Percentiles rank a stretch among this genome's conserved stretches.
Evolutionary conservation across 1,140 invertebrate genomes (phyloP).

Genomic region (Pseudomyrmex flavicornis): DNA sequence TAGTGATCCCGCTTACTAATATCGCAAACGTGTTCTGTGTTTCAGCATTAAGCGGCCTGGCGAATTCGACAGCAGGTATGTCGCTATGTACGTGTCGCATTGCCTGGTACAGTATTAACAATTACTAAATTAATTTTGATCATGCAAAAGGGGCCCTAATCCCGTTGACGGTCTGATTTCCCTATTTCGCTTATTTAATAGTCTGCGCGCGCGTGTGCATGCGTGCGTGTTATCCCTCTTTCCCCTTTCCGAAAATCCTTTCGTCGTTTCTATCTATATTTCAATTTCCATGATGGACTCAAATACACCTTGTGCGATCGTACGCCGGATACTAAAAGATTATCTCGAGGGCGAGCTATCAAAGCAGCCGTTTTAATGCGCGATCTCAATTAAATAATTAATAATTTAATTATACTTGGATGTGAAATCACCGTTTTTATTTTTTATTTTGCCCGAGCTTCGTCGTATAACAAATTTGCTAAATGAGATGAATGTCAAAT

Average conservation of each 20-base stretch:
- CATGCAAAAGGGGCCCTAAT: constrained; percentile 58
- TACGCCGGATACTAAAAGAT: constrained; percentile 6
- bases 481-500: constrained; percentile 3
- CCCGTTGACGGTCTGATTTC: constrained; percentile 42
- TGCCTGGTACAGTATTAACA: constrained; percentile 85
- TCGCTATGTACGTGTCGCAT: constrained; percentile 85
- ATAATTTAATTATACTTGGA: background rate
- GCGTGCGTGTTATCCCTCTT: constrained; percentile 1
- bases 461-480: constrained; percentile 1
- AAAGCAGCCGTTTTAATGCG: background rate
- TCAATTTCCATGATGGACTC: constrained; percentile 27
- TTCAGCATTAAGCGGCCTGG: constrained; percentile 86
- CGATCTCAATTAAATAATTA: background rate
- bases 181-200: constrained; percentile 47
- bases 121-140: constrained; percentile 82
- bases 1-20: constrained; percentile 68
- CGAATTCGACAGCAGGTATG: constrained; percentile 86
- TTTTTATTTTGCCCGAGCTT: background rate
- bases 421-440: background rate
- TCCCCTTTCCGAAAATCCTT: background rate
- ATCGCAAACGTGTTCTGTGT: constrained; percentile 78
- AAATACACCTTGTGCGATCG: background rate
- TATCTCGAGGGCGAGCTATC: background rate
- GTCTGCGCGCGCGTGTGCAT: background rate
- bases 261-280: constrained; percentile 16